A percentile compares a stretch with the other conserved stretches of the same genome.
Evolutionary conservation across 2,888 invertebrate genomes (phyloP).

Genomic region (Nymphalis c-album): DNA sequence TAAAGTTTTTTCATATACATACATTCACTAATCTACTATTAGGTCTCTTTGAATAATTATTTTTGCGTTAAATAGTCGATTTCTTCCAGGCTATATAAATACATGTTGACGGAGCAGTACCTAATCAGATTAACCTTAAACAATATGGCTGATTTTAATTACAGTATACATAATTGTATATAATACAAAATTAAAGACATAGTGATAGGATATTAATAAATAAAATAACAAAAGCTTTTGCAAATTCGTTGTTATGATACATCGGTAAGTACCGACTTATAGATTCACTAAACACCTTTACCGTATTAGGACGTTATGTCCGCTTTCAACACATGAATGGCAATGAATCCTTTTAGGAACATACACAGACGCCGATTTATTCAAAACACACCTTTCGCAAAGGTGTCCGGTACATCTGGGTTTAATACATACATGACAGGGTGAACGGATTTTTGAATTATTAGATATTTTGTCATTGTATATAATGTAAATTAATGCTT

Average conservation of each 20-base stretch:
- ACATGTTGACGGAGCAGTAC: too few relatives aligned
- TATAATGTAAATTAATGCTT: too few relatives aligned
- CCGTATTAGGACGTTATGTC: slow-evolving; percentile 40
- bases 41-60: too few relatives aligned
- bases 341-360: slow-evolving; percentile 31
- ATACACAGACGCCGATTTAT: slow-evolving; percentile 25
- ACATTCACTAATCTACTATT: too few relatives aligned
- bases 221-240: slow-evolving; percentile 13
- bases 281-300: slow-evolving; percentile 31
- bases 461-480: not conserved
- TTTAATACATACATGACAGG: slow-evolving; percentile 52
- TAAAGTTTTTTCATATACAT: too few relatives aligned
- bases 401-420: slow-evolving; percentile 69
- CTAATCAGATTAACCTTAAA: too few relatives aligned
- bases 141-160: too few relatives aligned
- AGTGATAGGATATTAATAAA: not conserved
- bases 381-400: slow-evolving; percentile 48
- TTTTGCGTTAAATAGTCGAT: too few relatives aligned
- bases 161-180: too few relatives aligned
- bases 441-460: not conserved
- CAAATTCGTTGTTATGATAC: slow-evolving; percentile 19
- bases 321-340: slow-evolving; percentile 34
- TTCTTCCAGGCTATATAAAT: too few relatives aligned
- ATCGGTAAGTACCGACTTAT: not conserved
- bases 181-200: too few relatives aligned